Conservation (phyloP, 2,113 vertebrate genomes). For the Epinephelus moara region DNA sequence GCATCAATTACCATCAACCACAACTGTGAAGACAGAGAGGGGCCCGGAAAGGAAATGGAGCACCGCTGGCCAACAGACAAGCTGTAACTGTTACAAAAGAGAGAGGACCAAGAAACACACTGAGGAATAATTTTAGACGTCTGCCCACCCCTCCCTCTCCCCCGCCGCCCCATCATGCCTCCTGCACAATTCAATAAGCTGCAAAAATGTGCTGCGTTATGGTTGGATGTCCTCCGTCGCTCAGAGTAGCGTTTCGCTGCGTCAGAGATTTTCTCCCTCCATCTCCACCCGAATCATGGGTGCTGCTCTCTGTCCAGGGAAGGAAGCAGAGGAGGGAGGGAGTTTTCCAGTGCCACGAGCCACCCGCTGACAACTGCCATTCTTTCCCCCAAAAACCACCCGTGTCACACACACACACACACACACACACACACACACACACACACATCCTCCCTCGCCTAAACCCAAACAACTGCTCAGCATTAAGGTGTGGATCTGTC, state of each 20-base stretch:
- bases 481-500: constrained; percentile 85
- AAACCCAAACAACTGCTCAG: constrained; percentile 81
- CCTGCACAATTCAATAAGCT: constrained; percentile 70
- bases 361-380: constrained; percentile 79
- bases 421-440: constrained; percentile 10
- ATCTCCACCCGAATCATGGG: constrained; percentile 40
- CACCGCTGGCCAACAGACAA: constrained; percentile 30
- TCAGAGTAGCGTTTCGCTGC: constrained; percentile 74
- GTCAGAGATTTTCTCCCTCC: constrained; percentile 73
- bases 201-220: constrained; percentile 78
- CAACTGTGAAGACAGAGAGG: constrained; percentile 36
- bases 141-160: not conserved
- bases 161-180: constrained; percentile 25
- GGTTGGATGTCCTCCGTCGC: constrained; percentile 55
- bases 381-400: constrained; percentile 26
- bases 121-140: constrained; percentile 41
- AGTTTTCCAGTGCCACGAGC: constrained; percentile 79
- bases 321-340: constrained; percentile 32
- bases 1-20: constrained; percentile 36
- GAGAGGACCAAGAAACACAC: constrained; percentile 4
- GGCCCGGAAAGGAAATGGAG: constrained; percentile 43
- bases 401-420: constrained; percentile 21
- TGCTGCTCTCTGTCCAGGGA: constrained; percentile 46
- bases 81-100: constrained; percentile 11
- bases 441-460: constrained; percentile 34